Conservation (phyloP, 92 coral and sea anemone species). For the Diadumene lineata region DNA sequence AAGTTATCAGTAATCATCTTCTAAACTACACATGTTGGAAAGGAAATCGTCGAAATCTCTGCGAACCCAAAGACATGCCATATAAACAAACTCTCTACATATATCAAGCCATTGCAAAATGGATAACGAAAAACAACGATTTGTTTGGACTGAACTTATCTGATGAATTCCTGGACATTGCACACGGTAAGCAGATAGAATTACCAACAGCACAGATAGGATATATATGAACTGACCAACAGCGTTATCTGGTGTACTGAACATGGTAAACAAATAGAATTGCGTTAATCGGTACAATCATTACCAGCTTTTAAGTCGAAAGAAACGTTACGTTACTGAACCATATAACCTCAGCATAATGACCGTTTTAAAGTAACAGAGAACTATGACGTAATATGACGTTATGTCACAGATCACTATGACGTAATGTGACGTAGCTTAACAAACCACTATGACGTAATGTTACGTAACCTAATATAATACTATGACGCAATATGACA, state of each 20-base stretch:
- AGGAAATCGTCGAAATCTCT: conserved; percentile 25
- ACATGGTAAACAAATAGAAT: neutral
- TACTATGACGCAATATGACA: no score
- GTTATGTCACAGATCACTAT: no score
- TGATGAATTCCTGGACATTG: conserved; percentile 24
- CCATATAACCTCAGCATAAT: no score
- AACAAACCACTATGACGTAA: no score
- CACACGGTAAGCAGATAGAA: conserved; percentile 19
- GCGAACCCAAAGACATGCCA: conserved; percentile 53
- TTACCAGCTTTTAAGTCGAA: no score
- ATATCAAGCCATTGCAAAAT: conserved; percentile 39
- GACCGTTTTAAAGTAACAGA: no score
- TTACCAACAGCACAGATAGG: conserved; percentile 44
- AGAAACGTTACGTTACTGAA: no score
- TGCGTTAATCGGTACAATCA: no score
- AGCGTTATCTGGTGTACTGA: neutral
- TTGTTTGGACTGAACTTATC: conserved; percentile 44
- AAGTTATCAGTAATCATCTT: conserved; percentile 24
- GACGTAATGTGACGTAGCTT: no score
- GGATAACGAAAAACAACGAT: conserved; percentile 38
- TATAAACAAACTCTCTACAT: conserved; percentile 31
- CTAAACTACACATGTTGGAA: conserved; percentile 24
- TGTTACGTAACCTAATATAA: no score
- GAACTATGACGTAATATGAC: no score
- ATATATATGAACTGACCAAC: conserved; percentile 18